Evolutionary conservation across 2,888 invertebrate species (phyloP), one percentile per base, ranked within the genome.

Genomic region (Octonoba sinensis): DNA sequence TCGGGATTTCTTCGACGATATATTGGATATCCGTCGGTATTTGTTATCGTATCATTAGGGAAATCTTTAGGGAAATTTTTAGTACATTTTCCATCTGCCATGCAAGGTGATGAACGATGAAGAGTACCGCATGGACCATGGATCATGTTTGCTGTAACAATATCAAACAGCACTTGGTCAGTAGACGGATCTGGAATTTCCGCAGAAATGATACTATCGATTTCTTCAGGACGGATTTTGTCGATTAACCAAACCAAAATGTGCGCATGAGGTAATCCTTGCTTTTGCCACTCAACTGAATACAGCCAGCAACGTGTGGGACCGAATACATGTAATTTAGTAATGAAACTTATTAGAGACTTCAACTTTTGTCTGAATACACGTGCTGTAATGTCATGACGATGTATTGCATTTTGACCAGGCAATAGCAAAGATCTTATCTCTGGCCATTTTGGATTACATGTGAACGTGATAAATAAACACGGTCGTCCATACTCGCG

Each of bases 381-480:
- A n/a, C n/a, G n/a, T n/a, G n/a, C n/a, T n/a, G n/a, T n/a, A n/a
- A n/a, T n/a, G n/a, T n/a, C n/a, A n/a, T n/a, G n/a, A n/a, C n/a
- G n/a, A n/a, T n/a, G n/a, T n/a, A n/a, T n/a, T n/a, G n/a, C n/a
- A n/a, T n/a, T n/a, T n/a, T n/a, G n/a, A n/a, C n/a, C n/a, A n/a
- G n/a, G n/a, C n/a, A n/a, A n/a, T n/a, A n/a, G n/a, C n/a, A n/a
- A n/a, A n/a, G n/a, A n/a, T n/a, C n/a, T n/a, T n/a, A n/a, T n/a
- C n/a, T n/a, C n/a, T n/a, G n/a, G n/a, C n/a, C 87, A 87, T 22
- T 77, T 84, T 11, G 87, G 86, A 74, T 87, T 87, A 59, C 86
- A 86, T 1, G 87, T 87, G 67, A 86, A 81, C 0, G 87, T 87
- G 8, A 87, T 56, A 70, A 87, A 87, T 20, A 84, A 67, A 73